Base-by-base conservation (phyloP, 2,113 vertebrate genomes). In the Pleuronectes platessa region DNA sequence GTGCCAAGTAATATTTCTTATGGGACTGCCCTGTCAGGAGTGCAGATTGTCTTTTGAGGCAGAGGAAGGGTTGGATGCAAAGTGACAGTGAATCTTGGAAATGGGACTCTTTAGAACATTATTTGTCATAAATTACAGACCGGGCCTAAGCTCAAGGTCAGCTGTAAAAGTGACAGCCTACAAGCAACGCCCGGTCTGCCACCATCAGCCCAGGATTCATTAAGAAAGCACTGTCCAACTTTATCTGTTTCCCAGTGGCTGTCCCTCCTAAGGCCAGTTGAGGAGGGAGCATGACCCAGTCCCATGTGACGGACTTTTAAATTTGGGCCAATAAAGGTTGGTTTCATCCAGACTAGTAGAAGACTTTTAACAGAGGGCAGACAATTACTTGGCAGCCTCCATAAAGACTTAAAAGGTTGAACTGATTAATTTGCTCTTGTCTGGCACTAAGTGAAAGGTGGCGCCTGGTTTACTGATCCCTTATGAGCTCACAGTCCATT, bases 1-100 rank as follows among this genome's bases (percentile, higher is more conserved):
- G 79, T 87, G 92, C 90, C 88, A 90, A 92, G 94, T 91, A 94
- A 93, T 96, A 95, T 94, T 87, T 96, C 96, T 96, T 94, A 96
- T 94, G 88, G 94, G 94, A 95, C 95, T 95, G 94, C 81, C 91
- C 92, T 95, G 95, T 96, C 95, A 96, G 89, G 85, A 88, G 88
- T 91, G 93, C 92, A 93, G 94, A 95, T 95, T 95, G 95, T 96
- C 95, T 96, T 95, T 92, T 87, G 90, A 94, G 87, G 93, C 92
- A 91, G 94, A 95, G 91, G 69, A 85, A 96, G 95, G 88, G 90
- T 91, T 95, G 94, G 94, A 90, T 79, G 73, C 92, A 95, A 95
- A 96, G 94, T 94, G 95, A 96, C 95, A 95, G 94, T 94, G 94
- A 96, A 96, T 96, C 95, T 96, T 95, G 92, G 93, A 96, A 96